phyloP scores from a whole-genome alignment of 2,113 vertebrate genomes.

The Taurulus bubalis region DNA sequence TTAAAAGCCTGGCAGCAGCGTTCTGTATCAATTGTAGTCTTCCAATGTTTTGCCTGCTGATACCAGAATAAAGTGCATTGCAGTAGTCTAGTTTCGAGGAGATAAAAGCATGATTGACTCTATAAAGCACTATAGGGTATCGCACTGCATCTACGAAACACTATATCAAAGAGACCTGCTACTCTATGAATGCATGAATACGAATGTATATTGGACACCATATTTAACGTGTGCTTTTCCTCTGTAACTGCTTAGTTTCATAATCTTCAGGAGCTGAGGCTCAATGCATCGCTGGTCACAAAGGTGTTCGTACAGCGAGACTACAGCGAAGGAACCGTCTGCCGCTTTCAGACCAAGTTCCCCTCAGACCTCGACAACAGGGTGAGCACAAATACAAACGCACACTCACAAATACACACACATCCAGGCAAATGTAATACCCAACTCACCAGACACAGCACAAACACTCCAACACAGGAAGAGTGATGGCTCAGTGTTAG shows the following conservation, averaged over 20 bases:
- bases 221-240: neutral
- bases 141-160: neutral
- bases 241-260: constrained; percentile 86
- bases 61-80: too few species aligned
- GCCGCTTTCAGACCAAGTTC: constrained; percentile 97
- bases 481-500: neutral
- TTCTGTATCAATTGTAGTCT: too few species aligned
- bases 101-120: too few species aligned
- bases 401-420: neutral
- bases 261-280: constrained; percentile 94
- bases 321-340: constrained; percentile 95
- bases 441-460: constrained; percentile 9
- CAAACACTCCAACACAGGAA: neutral
- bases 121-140: too few species aligned
- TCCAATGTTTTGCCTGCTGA: too few species aligned
- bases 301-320: constrained; percentile 98
- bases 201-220: constrained; percentile 6
- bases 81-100: too few species aligned
- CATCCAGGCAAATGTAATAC: neutral
- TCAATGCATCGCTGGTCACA: constrained; percentile 92
- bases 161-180: neutral
- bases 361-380: constrained; percentile 95
- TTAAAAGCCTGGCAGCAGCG: too few species aligned
- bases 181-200: neutral
- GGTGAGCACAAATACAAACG: constrained; percentile 81